Evolutionary conservation across 1,140 invertebrate species (phyloP), one percentile per base, ranked within the genome.

Genomic region (Drosophila teissieri): DNA sequence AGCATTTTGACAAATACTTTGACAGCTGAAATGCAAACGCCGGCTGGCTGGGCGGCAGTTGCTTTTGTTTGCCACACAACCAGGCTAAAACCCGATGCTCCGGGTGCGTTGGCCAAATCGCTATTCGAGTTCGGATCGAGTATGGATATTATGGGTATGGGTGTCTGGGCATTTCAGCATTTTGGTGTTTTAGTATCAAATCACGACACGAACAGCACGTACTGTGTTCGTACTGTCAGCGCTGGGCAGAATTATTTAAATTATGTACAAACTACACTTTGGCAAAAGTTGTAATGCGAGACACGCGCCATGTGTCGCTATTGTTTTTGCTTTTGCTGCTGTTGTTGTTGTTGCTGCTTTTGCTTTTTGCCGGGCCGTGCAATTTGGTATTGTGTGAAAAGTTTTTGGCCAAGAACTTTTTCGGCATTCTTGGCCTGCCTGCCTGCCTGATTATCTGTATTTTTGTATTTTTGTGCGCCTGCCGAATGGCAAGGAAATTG

Each of bases 1-100:
- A 86, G 79, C 70, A 73, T 82, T 86, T 83, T 86, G 82, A 82
- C 82, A 86, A 86, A 86, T 82, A 61, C 79, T 73, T 83, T 83
- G 83, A 86, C 83, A 88, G 79, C 75, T 68, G 79, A 73, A 85
- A 80, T 86, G 83, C 70, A 68, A 61, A 42, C 44, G 67, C 73
- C 65, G 61, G 31, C 44, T 31, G 57, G 36, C 19, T 19, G 19
- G 19, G 19, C 45, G 24, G 45, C 53, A 36, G 15, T 54, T 52
- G 49, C 22, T n/a, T 15, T 24, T 19, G 63, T 34, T 46, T 17
- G 19, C 42, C 10, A 19, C 19, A 34, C 51, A 34, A 54, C 55
- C 52, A 31, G 40, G 60, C 57, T 19, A 31, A 40, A 78, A 24
- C 37, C 46, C 19, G 22, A 39, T 40, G 22, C 37, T 42, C 52